Conservation (phyloP, 2,888 invertebrate genomes). For the Erebia epiphron region DNA sequence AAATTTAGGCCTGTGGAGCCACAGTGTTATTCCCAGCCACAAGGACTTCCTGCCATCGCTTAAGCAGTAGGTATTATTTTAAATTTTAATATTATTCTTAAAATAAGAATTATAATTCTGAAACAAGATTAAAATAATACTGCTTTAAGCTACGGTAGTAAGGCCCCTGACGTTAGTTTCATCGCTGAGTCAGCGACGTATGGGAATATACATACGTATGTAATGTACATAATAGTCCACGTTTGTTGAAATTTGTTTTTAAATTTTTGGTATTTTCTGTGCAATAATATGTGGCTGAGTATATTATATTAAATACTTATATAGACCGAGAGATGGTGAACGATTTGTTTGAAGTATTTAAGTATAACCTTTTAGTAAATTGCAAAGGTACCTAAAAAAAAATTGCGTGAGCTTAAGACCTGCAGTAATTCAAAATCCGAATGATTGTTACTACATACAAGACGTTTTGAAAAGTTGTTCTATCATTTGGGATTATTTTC, state of each 20-base stretch:
- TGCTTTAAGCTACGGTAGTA: not conserved
- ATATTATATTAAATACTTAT: not conserved
- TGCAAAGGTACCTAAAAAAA: too few relatives aligned
- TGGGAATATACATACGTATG: too few relatives aligned
- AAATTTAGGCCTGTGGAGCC: too few relatives aligned
- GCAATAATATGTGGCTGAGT: slow-evolving; percentile 49
- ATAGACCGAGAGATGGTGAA: slow-evolving; percentile 6
- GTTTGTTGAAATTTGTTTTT: slow-evolving; percentile 28
- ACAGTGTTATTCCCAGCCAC: too few relatives aligned
- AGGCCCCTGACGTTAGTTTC: not conserved
- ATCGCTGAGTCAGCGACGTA: not conserved
- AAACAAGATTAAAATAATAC: not conserved
- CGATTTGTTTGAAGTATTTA: slow-evolving; percentile 1
- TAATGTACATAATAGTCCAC: slow-evolving; percentile 12
- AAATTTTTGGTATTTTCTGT: slow-evolving; percentile 38
- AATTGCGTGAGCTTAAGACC: too few relatives aligned
- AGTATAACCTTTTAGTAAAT: not conserved
- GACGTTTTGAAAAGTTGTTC: too few relatives aligned
- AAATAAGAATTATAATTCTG: not conserved
- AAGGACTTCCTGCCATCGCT: too few relatives aligned
- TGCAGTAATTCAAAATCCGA: too few relatives aligned
- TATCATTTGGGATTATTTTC: not conserved
- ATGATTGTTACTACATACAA: too few relatives aligned
- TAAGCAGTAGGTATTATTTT: too few relatives aligned
- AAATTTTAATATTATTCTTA: too few relatives aligned